Base-by-base conservation (phyloP, 2,113 vertebrate genomes). In the Raja brachyura region DNA sequence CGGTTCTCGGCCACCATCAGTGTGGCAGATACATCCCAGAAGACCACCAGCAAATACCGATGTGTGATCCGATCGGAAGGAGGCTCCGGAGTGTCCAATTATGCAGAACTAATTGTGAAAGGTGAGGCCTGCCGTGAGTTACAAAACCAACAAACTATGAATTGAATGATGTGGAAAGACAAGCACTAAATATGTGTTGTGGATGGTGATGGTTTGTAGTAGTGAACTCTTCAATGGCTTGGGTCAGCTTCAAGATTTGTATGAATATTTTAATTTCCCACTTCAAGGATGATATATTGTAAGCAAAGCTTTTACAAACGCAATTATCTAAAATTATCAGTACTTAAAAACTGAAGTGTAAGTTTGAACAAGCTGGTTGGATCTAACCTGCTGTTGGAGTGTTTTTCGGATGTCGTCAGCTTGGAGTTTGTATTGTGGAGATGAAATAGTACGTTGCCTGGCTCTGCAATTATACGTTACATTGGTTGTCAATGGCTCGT, bases 91-190 rank as follows among this genome's bases (percentile, higher is more conserved):
- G 98, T 99, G 85, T 99, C 98, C 79, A 99, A 99, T 95, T 99
- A 99, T 0, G 98, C 98, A 0, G 98, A 99, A 93, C 95, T 99
- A 76, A 99, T 98, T 0, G 98, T 99, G 5, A 99, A 99, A 99
- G 98, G 98, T 99, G 95, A 70, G 96, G 94, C 16, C 59, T 20
- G 3, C 0, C 86, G 10, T 5, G 9, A 66, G 18, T 33, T 48
- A 2, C 18, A 56, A 73, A 59, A 54, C 78, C 78, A 81, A 22
- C 22, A 59, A 59, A 86, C 11, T 6, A 31, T 61, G 61, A 88
- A 63, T 31, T 88, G 13, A 61, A 18, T 73, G 70, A 73, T 33
- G 11, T 33, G 31, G 31, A 77, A 33, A 77, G 9, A 88, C 63
- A 88, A 16, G 28, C 59, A 88, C 13, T 88, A 5, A 61, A 14